These are phyloP conservation scores for Pseudopodoces humilis DNA, from an alignment of 2,113 vertebrate genomes.

Conservation along the genomic window DNA sequence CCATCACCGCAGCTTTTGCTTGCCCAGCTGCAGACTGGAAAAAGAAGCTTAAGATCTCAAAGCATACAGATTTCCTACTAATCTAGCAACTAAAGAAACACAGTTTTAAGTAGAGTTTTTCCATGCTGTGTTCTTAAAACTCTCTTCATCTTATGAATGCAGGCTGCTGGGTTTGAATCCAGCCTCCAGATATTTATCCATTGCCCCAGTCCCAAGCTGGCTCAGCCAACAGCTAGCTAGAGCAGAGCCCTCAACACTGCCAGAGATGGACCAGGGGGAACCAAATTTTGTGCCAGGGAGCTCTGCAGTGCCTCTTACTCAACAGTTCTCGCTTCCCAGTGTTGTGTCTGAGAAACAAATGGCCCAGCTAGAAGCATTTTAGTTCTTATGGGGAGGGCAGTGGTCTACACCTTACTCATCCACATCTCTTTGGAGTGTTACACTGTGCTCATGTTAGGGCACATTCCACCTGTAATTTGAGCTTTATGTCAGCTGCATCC, in stretches of 20 bases:
- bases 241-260: not conserved
- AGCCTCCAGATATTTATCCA: not conserved
- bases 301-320: not conserved
- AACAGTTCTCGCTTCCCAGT: fast-evolving
- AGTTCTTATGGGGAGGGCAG: not conserved
- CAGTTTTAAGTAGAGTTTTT: not conserved
- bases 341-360: not conserved
- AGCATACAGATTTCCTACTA: not conserved
- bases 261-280: not conserved
- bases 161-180: not conserved
- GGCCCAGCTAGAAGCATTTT: not conserved
- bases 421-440: not conserved
- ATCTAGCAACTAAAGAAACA: not conserved
- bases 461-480: not conserved
- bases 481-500: not conserved
- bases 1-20: constrained; percentile 76
- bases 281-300: not conserved
- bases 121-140: not conserved
- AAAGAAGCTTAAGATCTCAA: not conserved
- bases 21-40: constrained; percentile 79
- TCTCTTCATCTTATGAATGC: not conserved
- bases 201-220: fast-evolving
- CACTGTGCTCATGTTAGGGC: not conserved
- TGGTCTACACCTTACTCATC: not conserved
- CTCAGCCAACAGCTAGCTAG: not conserved